Base-by-base conservation (phyloP, 1,140 invertebrate genomes). In the Bombus soroeensis region DNA sequence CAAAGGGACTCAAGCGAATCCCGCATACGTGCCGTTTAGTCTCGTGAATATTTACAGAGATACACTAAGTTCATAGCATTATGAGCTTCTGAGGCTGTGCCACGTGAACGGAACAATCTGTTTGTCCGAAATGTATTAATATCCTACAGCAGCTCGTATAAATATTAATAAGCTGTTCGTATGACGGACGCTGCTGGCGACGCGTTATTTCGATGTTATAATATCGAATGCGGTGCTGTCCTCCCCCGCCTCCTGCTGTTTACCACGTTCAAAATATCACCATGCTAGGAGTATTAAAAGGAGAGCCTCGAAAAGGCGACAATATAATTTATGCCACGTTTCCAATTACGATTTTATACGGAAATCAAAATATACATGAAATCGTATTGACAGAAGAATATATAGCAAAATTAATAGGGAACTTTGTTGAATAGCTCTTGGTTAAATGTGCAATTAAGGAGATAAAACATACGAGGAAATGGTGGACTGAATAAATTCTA, bases 121-220 rank as follows among this genome's bases (percentile, higher is more conserved):
- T 83, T 83, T 78, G 64, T 83, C 75, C 82, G 74, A 78, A 78
- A 70, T 47, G 82, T 83, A 83, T 83, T 83, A 83, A 83, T 83
- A 83, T 83, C 82, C 47, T 59, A 70, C 43, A 59, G 82, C 74
- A 64, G 53, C 39, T 15, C 47, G 41, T 34, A 83, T 83, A 83
- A 83, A 83, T 83, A 83, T 83, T 83, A 83, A 83, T 83, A 83
- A 83, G 74, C 74, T 43, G 74, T 57, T 70, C 41, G 74, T 13
- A 22, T 39, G 82, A 78, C 43, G 74, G 47, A 57, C 34, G 53
- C 53, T 18, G n/a, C 12, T 13, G 47, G 13, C 59, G 32, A 32
- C 41, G 34, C 34, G 81, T 83, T 57, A 83, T 83, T 77, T 57
- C 34, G 64, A 77, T 68, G 37, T 57, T 77, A 66, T 83, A 75